phyloP scores from a whole-genome alignment of 1,140 invertebrate species.

The Pantala flavescens region DNA sequence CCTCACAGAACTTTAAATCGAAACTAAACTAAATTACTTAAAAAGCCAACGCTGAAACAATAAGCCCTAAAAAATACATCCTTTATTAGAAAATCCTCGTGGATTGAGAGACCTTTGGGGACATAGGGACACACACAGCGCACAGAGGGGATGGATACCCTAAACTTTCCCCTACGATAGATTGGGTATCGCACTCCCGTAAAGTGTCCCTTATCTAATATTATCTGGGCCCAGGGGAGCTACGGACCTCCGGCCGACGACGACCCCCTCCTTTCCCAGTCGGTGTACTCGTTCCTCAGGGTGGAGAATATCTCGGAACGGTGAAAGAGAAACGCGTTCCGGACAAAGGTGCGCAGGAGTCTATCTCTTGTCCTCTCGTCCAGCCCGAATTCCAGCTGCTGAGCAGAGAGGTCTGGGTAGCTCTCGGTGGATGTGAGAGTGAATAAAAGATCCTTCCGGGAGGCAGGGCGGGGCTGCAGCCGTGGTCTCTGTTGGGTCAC shows the following conservation, averaged over 20 bases:
- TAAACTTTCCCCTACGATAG: no score
- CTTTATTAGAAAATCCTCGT: no score
- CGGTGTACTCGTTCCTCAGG: conserved; percentile 84
- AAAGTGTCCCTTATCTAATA: no score
- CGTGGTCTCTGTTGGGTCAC: conserved; percentile 54
- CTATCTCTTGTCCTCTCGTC: conserved; percentile 73
- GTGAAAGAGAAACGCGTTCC: conserved; percentile 80
- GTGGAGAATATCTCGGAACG: conserved; percentile 84
- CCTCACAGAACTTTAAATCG: no score
- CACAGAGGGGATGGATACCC: no score
- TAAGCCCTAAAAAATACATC: no score
- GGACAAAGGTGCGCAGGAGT: conserved; percentile 74
- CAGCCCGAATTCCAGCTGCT: conserved; percentile 67
- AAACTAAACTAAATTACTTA: no score
- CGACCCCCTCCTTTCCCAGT: conserved; percentile 72
- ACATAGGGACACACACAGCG: no score
- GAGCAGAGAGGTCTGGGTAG: conserved; percentile 60
- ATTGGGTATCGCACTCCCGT: no score
- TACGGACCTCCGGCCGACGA: conserved; percentile 49
- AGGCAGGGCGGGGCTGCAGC: conserved; percentile 64
- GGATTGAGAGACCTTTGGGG: no score
- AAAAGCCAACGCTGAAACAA: no score
- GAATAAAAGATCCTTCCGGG: conserved; percentile 51
- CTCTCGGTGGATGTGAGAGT: conserved; percentile 63
- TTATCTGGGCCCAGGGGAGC: neutral